Evolutionary conservation across 92 coral and sea anemone genomes (phyloP).

Genomic region (Meandrina meandrites): DNA sequence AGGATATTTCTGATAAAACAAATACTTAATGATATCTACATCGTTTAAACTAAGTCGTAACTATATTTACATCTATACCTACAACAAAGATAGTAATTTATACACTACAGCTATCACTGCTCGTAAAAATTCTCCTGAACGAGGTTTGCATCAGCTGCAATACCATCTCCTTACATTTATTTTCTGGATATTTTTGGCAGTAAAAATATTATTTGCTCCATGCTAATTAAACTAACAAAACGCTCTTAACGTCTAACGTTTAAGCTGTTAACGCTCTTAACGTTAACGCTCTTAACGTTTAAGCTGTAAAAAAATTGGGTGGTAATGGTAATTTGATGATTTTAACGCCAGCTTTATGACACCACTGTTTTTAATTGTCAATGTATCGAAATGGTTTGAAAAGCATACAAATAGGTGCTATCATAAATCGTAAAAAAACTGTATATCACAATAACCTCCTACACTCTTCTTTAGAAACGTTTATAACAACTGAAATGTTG

Average conservation of each 20-base stretch:
- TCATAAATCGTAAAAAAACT: not conserved
- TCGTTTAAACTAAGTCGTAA: not conserved
- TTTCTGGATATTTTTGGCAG: not conserved
- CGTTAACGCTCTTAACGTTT: too few relatives aligned
- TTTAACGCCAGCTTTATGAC: not conserved
- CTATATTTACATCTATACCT: not conserved
- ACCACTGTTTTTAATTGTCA: not conserved
- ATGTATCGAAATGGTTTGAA: not conserved
- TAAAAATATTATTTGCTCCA: not conserved
- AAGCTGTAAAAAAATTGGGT: not conserved
- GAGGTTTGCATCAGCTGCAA: not conserved
- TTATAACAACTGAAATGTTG: too few relatives aligned
- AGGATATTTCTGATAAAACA: not conserved
- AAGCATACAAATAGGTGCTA: not conserved
- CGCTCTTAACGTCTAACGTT: too few relatives aligned
- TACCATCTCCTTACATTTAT: not conserved
- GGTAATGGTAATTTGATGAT: not conserved
- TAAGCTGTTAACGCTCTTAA: too few relatives aligned
- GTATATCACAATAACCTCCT: too few relatives aligned
- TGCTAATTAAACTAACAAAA: not conserved
- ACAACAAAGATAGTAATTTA: not conserved
- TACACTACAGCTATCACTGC: not conserved
- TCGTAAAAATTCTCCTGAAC: too few relatives aligned
- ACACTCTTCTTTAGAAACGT: too few relatives aligned
- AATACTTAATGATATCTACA: not conserved